Base-by-base conservation (phyloP, 1,140 invertebrate genomes). In the Heterodera carotae region DNA sequence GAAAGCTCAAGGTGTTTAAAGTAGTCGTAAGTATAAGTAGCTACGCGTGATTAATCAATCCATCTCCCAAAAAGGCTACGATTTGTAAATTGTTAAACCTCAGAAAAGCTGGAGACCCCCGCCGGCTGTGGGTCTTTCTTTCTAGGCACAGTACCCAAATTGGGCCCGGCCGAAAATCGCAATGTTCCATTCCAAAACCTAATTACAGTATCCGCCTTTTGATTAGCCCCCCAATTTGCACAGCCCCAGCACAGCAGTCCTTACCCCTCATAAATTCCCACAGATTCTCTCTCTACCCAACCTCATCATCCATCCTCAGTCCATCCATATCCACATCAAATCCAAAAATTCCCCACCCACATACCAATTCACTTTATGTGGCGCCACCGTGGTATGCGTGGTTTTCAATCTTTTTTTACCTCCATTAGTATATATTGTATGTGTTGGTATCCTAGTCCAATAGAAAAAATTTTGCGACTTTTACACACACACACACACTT, bases 311-410 rank as follows among this genome's bases (percentile, higher is more conserved):
- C 62, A 39, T 25, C n/a, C n/a, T n/a, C n/a, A n/a, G n/a, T 6
- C 29, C 59, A 4, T 29, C 36, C 4, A 39, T 6, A 39, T n/a
- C n/a, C n/a, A n/a, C 39, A 66, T 66, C 62, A 22, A 66, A 66
- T 34, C 62, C 62, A 4, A 66, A 66, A 66, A n/a, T n/a, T n/a
- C 27, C 62, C 62, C 62, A 66, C 33, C 62, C 62, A 66, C 62
- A 66, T 62, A n/a, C 62, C 27, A 66, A 66, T 66, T 22, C 62
- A 29, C 22, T 66, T 66, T 27, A 66, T 66, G 62, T 66, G 62
- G 62, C 62, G 62, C 62, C 62, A 66, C 62, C 62, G 36, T 39
- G 62, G 27, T 27, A 29, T 66, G 62, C 4, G 36, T 4, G 62
- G n/a, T 22, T 66, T 66, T 29, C 62, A 6, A 25, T 29, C 27